These are phyloP conservation scores for Mareca strepera DNA, from an alignment of 2,797 vertebrate genomes.

Conservation along the genomic window DNA sequence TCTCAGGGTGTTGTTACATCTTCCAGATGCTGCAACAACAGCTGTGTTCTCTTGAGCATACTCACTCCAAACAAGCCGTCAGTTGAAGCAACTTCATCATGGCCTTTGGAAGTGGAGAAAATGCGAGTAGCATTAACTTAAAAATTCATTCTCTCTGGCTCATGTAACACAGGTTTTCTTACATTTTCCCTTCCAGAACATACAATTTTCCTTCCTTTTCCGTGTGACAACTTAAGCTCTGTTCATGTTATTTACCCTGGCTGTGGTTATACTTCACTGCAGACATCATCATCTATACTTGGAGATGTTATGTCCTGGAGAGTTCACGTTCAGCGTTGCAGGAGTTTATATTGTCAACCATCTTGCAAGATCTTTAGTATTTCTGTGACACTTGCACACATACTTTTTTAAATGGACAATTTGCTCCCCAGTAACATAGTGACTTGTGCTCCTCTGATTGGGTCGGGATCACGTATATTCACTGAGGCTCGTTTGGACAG, in stretches of 20 bases:
- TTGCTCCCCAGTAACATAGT: neutral
- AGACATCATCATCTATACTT: neutral
- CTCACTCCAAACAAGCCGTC: neutral
- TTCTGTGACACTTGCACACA: neutral
- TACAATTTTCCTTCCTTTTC: neutral
- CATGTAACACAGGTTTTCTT: neutral
- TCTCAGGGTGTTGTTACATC: neutral
- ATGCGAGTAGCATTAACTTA: neutral
- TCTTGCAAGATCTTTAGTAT: neutral
- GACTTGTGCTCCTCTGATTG: neutral
- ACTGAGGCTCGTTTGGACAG: rapidly evolving
- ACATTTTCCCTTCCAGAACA: neutral
- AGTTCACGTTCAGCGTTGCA: neutral
- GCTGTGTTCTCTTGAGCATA: neutral
- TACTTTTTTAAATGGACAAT: neutral
- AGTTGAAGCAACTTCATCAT: neutral
- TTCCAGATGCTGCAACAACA: neutral
- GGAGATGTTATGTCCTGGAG: neutral
- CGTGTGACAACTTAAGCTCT: neutral
- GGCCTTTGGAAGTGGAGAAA: neutral
- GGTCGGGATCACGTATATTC: rapidly evolving
- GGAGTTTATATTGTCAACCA: neutral
- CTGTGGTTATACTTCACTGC: neutral
- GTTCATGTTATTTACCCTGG: neutral
- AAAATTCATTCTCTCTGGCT: neutral